phyloP scores from a whole-genome alignment of 2,888 invertebrate species.

The Tenthredo amoena region DNA sequence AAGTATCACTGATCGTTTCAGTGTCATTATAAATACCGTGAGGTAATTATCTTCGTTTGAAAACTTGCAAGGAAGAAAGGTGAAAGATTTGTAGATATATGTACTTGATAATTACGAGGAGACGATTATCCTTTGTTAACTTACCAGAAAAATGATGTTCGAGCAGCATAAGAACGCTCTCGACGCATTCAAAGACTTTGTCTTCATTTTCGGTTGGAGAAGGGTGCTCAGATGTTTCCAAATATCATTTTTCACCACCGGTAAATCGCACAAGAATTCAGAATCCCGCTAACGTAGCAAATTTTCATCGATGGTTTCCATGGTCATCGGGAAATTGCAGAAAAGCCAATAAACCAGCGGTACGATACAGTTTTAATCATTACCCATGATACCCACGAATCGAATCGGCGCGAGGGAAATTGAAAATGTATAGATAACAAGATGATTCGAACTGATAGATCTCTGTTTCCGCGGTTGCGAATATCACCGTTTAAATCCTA shows the following conservation, averaged over 20 bases:
- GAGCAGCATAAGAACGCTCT: slow-evolving; percentile 73
- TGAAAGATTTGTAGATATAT: not conserved
- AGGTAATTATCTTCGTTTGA: not conserved
- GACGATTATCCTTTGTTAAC: slow-evolving; percentile 55
- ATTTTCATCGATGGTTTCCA: slow-evolving; percentile 9
- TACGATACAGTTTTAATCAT: not conserved
- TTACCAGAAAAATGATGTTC: slow-evolving; percentile 75
- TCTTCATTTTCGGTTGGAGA: slow-evolving; percentile 63
- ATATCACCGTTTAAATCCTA: not conserved
- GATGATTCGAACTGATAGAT: not conserved
- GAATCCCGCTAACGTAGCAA: not conserved
- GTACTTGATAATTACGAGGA: not conserved
- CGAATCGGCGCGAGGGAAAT: not conserved
- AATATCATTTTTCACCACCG: not conserved
- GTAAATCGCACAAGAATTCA: not conserved
- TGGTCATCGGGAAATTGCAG: not conserved
- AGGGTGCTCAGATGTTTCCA: not conserved
- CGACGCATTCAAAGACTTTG: slow-evolving; percentile 64
- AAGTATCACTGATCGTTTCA: not conserved
- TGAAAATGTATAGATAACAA: not conserved
- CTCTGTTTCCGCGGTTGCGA: not conserved
- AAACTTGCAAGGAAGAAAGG: not conserved
- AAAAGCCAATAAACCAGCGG: not conserved
- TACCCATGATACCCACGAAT: not conserved
- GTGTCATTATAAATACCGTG: not conserved